Conservation (phyloP, 2,113 vertebrate genomes). For the Oryzias curvinotus region DNA sequence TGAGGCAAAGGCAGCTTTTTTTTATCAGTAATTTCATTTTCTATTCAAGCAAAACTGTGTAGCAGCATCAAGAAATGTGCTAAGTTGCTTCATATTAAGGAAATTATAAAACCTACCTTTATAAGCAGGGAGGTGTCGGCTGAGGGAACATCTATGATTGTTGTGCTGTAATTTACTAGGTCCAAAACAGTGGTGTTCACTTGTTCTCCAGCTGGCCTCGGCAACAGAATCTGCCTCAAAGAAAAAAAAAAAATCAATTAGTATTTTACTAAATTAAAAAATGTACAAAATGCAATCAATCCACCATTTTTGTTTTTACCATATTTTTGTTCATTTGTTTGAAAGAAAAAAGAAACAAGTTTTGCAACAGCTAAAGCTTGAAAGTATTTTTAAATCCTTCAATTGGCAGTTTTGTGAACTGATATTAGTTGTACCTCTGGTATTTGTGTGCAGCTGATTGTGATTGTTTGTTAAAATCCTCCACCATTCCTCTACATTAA, state of each 20-base stretch:
- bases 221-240: constrained; percentile 81
- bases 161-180: constrained; percentile 78
- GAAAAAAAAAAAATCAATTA: neutral
- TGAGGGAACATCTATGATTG: constrained; percentile 78
- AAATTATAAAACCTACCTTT: constrained; percentile 50
- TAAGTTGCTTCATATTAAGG: neutral
- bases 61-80: too few species aligned
- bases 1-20: too few species aligned
- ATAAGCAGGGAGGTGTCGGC: constrained; percentile 78
- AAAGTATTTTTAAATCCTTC: neutral
- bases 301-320: neutral
- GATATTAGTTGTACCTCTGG: neutral
- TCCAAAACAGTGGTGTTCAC: constrained; percentile 74
- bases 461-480: neutral
- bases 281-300: too few species aligned
- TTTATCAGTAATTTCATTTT: too few species aligned
- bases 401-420: neutral
- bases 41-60: too few species aligned
- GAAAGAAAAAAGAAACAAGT: too few species aligned
- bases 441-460: neutral
- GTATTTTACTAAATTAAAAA: neutral
- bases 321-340: too few species aligned
- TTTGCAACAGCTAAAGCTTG: neutral
- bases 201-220: constrained; percentile 58
- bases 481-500: neutral